These are phyloP conservation scores for Neoarius graeffei DNA, from an alignment of 2,113 vertebrate species.

Conservation along the genomic window DNA sequence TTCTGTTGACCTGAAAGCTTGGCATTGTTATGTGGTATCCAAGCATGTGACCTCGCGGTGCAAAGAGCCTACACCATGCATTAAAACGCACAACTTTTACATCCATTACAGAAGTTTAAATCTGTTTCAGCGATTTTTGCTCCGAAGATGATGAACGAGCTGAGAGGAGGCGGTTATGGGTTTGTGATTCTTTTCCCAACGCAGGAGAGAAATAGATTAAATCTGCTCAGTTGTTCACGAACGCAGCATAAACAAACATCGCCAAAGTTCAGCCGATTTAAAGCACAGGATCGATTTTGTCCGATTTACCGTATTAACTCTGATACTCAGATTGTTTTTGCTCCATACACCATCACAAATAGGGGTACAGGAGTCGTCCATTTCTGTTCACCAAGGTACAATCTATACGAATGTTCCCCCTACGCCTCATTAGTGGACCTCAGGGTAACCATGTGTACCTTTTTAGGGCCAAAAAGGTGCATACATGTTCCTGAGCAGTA, in stretches of 20 bases:
- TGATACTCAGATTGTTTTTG: background rate
- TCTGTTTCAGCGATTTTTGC: background rate
- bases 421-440: no score
- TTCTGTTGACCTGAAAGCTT: no score
- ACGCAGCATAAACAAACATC: background rate
- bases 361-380: no score
- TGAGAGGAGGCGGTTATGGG: background rate
- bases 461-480: no score
- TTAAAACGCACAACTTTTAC: background rate
- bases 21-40: no score
- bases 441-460: no score
- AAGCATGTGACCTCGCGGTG: no score
- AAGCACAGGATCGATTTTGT: background rate
- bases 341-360: no score
- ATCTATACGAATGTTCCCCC: no score
- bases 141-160: background rate
- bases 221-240: background rate
- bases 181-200: background rate
- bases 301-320: background rate
- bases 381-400: no score
- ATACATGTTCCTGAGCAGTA: no score
- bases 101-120: background rate
- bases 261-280: background rate
- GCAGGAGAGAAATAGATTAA: background rate
- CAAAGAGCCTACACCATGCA: background rate